Conservation (phyloP, 2,888 invertebrate species). For the Torymus aiolomorphi region DNA sequence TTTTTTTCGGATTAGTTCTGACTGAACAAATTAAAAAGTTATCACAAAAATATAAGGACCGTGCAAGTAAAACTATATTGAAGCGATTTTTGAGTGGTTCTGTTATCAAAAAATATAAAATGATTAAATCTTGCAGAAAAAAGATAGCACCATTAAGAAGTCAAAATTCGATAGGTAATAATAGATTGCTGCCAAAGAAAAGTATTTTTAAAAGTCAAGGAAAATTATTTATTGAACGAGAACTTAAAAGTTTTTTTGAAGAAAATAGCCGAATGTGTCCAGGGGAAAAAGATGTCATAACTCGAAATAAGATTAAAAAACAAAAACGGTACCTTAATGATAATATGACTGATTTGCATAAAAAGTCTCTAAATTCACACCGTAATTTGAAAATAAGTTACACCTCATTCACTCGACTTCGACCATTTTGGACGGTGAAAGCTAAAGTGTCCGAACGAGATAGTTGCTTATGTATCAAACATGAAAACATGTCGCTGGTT, state of each 20-base stretch:
- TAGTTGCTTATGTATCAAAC: constrained; percentile 53
- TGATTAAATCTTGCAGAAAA: constrained; percentile 13
- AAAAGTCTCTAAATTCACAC: constrained; percentile 13
- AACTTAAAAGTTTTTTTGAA: constrained; percentile 1
- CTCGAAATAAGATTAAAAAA: constrained; percentile 14
- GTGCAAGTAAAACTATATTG: constrained; percentile 12
- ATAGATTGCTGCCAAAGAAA: constrained; percentile 4
- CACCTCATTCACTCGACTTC: constrained; percentile 2
- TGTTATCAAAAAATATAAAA: constrained; percentile 19
- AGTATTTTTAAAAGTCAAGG: constrained; percentile 6
- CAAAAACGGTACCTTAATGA: constrained; percentile 25
- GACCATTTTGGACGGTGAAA: constrained; percentile 22
- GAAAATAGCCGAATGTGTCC: constrained; percentile 18
- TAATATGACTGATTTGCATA: constrained; percentile 22
- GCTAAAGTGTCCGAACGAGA: constrained; percentile 18
- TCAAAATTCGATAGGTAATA: constrained; percentile 1
- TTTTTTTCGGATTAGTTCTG: constrained; percentile 14
- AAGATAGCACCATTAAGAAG: background rate
- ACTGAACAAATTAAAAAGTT: no score
- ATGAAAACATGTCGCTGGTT: constrained; percentile 38
- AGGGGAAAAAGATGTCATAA: constrained; percentile 13
- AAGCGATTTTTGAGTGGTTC: constrained; percentile 27
- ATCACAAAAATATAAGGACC: constrained; percentile 19
- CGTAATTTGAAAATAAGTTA: constrained; percentile 20
- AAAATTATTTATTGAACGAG: background rate